Conservation (phyloP, 2,888 invertebrate species). For the Aquatica leii region DNA sequence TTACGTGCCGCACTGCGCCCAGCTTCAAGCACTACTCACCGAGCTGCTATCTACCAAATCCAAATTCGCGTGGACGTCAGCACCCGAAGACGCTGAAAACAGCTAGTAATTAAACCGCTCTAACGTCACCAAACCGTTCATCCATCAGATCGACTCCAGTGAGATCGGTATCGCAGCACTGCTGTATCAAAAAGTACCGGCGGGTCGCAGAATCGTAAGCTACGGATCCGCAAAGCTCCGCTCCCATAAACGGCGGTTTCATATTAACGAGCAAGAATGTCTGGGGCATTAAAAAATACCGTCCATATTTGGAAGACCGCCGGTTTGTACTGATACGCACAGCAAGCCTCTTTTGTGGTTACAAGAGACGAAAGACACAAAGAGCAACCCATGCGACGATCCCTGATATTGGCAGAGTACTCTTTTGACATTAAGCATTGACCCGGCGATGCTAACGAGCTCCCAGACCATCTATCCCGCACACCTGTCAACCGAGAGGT, state of each 20-base stretch:
- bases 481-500: not conserved
- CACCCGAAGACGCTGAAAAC: no score
- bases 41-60: slow-evolving; percentile 28
- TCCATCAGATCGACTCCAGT: slow-evolving; percentile 43
- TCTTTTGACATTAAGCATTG: slow-evolving; percentile 41
- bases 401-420: slow-evolving; percentile 38
- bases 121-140: slow-evolving; percentile 30
- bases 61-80: slow-evolving; percentile 36
- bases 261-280: slow-evolving; percentile 47
- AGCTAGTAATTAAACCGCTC: slow-evolving; percentile 39
- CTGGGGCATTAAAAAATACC: slow-evolving; percentile 42
- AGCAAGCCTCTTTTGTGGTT: no score
- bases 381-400: slow-evolving; percentile 35
- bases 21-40: slow-evolving; percentile 40
- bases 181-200: slow-evolving; percentile 40
- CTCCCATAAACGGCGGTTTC: slow-evolving; percentile 35
- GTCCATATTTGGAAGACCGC: slow-evolving; percentile 43
- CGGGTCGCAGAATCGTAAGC: no score
- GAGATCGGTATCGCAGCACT: slow-evolving; percentile 41
- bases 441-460: slow-evolving; percentile 37
- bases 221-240: slow-evolving; percentile 37
- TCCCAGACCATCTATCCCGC: no score
- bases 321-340: no score
- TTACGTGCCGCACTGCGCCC: no score
- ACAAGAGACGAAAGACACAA: slow-evolving; percentile 21